Conservation (phyloP, 2,797 vertebrate species). For the Scarus forsteni region DNA sequence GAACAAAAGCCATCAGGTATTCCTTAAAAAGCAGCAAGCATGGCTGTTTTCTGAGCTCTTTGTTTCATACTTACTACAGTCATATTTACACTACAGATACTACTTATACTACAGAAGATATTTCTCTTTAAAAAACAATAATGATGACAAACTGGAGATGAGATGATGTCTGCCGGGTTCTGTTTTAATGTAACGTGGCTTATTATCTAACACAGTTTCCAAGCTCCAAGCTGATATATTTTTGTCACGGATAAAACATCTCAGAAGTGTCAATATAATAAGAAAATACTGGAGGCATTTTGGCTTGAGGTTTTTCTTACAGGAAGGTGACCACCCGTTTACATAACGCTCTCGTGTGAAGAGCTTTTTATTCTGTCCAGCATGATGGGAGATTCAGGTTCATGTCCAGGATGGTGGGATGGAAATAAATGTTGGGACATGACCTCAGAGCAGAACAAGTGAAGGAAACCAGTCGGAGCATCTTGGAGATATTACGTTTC, state of each 20-base stretch:
- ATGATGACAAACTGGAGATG: background rate
- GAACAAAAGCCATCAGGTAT: too few species aligned
- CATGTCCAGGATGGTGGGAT: slow-evolving; percentile 3
- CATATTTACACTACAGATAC: too few species aligned
- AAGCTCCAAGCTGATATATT: background rate
- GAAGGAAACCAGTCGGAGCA: slow-evolving; percentile 19
- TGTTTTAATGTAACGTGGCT: background rate
- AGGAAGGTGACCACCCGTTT: background rate
- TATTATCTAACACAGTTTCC: background rate
- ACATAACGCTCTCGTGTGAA: background rate
- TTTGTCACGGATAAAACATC: background rate
- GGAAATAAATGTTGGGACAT: slow-evolving; percentile 29
- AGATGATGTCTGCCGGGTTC: background rate
- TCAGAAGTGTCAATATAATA: too few species aligned
- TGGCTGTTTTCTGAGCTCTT: too few species aligned
- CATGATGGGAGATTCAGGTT: slow-evolving; percentile 2
- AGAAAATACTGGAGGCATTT: background rate
- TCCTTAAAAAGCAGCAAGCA: too few species aligned
- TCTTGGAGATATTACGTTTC: slow-evolving; percentile 47
- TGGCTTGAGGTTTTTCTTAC: background rate
- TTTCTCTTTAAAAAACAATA: background rate
- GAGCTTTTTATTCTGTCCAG: background rate
- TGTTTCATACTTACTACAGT: too few species aligned
- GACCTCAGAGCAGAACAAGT: slow-evolving; percentile 28
- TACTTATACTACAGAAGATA: too few species aligned